Evolutionary conservation across 2,888 invertebrate species (phyloP).

Genomic region (Drosophila anceps): DNA sequence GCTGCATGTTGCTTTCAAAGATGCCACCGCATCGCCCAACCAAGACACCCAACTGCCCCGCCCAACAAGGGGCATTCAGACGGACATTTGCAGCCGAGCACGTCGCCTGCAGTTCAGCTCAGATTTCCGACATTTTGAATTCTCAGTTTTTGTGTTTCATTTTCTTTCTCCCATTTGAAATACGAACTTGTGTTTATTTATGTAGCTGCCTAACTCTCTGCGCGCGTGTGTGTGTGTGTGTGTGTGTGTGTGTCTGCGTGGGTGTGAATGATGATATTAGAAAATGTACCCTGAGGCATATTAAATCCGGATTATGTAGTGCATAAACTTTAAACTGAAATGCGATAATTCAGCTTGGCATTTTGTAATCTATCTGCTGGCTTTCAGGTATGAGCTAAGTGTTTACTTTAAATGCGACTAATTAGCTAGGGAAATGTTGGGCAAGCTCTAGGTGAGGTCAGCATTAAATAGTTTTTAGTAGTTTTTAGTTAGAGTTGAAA

Average conservation of each 20-base stretch:
- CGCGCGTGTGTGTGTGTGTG: constrained; percentile 10
- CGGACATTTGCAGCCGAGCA: constrained; percentile 34
- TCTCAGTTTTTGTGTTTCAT: constrained; percentile 23
- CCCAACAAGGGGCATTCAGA: constrained; percentile 14
- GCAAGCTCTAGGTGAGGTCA: neutral
- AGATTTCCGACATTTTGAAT: constrained; percentile 50
- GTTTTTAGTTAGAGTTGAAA: neutral
- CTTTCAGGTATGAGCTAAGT: too few species aligned
- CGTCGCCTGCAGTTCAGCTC: constrained; percentile 41
- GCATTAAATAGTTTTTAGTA: neutral
- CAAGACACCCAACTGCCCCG: constrained; percentile 1
- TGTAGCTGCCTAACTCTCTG: constrained; percentile 17
- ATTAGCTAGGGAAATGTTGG: neutral
- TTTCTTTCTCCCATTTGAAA: constrained; percentile 37
- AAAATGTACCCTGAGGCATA: constrained; percentile 43
- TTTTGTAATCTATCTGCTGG: neutral
- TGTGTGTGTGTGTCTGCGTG: constrained; percentile 15
- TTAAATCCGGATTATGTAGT: constrained; percentile 38
- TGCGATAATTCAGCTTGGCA: neutral
- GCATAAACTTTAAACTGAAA: constrained; percentile 28
- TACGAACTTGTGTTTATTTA: constrained; percentile 50
- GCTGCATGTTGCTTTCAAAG: constrained; percentile 38
- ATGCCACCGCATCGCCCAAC: constrained; percentile 15
- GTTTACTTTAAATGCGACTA: neutral
- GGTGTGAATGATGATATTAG: constrained; percentile 15